phyloP scores from a whole-genome alignment of 2,113 vertebrate species.

The Anser brachyrhynchus region DNA sequence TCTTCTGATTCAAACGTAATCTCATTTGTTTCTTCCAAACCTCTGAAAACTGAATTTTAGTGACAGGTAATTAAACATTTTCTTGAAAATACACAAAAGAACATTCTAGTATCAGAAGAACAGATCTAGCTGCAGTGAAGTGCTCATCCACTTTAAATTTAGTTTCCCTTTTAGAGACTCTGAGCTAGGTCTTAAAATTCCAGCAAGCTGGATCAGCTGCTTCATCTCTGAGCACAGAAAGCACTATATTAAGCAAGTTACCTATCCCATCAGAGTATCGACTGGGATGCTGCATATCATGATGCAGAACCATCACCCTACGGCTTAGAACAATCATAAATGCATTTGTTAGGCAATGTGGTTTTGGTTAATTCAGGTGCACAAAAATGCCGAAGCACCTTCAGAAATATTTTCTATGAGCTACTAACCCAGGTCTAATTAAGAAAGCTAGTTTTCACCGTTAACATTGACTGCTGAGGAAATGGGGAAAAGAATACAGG shows the following conservation, averaged over 20 bases:
- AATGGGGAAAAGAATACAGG: accelerated
- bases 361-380: not conserved
- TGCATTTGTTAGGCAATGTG: not conserved
- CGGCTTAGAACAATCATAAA: not conserved
- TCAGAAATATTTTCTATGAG: not conserved
- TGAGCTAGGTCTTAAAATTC: not conserved
- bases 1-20: not conserved
- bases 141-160: not conserved
- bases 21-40: not conserved
- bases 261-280: not conserved
- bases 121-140: not conserved
- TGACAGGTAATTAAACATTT: not conserved
- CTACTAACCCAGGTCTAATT: not conserved
- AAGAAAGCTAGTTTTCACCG: not conserved
- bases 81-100: not conserved
- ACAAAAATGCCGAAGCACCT: not conserved
- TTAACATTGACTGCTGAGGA: not conserved
- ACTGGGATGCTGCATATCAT: not conserved
- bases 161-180: not conserved
- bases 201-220: not conserved
- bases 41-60: not conserved
- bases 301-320: not conserved
- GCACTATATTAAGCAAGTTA: not conserved
- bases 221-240: not conserved
- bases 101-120: not conserved